phyloP scores from a whole-genome alignment of 2,113 vertebrate genomes.

The Thomomys bottae region DNA sequence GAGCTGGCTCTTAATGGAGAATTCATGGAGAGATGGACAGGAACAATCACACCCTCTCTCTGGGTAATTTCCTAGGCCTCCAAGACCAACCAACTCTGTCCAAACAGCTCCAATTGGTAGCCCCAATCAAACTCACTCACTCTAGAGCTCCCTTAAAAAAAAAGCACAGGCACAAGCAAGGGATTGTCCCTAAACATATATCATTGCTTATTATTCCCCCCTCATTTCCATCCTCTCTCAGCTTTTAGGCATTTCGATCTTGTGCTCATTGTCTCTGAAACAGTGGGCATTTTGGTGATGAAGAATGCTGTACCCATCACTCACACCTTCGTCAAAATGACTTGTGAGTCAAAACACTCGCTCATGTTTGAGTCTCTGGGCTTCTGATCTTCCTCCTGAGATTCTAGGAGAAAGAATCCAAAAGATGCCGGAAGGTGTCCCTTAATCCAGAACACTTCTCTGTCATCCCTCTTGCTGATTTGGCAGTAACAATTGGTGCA shows the following conservation, averaged over 20 bases:
- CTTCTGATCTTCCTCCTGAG: background rate
- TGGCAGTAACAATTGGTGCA: background rate
- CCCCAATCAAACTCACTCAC: background rate
- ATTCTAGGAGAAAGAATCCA: background rate
- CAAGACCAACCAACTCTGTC: background rate
- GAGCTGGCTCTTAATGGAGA: background rate
- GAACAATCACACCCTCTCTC: background rate
- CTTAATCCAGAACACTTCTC: background rate
- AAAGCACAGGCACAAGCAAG: background rate
- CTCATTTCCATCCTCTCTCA: background rate
- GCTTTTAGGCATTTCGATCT: background rate
- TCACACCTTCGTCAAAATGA: background rate
- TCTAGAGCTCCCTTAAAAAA: background rate
- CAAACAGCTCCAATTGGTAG: background rate
- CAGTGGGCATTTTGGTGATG: background rate
- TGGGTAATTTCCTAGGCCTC: background rate
- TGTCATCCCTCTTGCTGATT: background rate
- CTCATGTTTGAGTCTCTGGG: background rate
- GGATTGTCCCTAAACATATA: background rate
- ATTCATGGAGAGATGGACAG: accelerated
- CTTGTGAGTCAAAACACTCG: slow-evolving; percentile 7
- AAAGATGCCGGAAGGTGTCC: background rate
- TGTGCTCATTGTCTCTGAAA: background rate
- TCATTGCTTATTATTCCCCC: background rate
- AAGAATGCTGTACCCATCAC: background rate